A percentile compares a stretch with the other conserved stretches of the same genome.
phyloP scores from a whole-genome alignment of 2,113 vertebrate species.

The Sturnus vulgaris region DNA sequence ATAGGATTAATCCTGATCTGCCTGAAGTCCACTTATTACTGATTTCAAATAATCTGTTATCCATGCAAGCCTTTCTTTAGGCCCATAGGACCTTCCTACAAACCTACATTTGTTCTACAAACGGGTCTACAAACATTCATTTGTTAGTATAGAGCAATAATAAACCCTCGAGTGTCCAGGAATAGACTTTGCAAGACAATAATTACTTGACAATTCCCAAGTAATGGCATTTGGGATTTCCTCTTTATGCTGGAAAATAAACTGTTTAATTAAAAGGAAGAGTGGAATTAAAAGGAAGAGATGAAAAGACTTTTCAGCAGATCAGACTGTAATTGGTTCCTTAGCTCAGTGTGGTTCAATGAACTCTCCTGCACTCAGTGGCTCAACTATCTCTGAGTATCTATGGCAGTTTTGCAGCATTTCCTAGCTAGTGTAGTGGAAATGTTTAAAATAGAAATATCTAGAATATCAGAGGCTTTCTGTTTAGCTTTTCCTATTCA shows the following conservation, averaged over 20 bases:
- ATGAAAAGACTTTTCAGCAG: background rate
- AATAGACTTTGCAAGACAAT: background rate
- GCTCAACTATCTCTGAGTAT: background rate
- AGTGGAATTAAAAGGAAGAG: background rate
- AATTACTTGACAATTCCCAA: background rate
- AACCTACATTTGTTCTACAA: background rate
- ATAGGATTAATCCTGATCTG: background rate
- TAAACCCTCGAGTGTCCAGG: background rate
- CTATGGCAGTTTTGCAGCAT: background rate
- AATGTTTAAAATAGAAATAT: background rate
- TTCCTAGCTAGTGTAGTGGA: background rate
- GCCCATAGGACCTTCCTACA: background rate
- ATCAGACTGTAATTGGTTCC: background rate
- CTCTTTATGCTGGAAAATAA: slow-evolving; percentile 14
- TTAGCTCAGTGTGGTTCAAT: background rate
- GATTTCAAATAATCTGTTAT: background rate
- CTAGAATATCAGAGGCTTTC: background rate
- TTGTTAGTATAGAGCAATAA: background rate
- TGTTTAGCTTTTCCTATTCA: background rate
- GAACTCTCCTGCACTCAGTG: background rate
- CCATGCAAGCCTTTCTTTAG: background rate
- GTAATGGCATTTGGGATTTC: background rate
- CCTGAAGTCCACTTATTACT: background rate
- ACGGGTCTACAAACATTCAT: background rate
- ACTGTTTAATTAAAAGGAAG: slow-evolving; percentile 12